Evolutionary conservation across 2,888 invertebrate species (phyloP), one percentile per base, ranked within the genome.

Genomic region (Branchellion lobata): DNA sequence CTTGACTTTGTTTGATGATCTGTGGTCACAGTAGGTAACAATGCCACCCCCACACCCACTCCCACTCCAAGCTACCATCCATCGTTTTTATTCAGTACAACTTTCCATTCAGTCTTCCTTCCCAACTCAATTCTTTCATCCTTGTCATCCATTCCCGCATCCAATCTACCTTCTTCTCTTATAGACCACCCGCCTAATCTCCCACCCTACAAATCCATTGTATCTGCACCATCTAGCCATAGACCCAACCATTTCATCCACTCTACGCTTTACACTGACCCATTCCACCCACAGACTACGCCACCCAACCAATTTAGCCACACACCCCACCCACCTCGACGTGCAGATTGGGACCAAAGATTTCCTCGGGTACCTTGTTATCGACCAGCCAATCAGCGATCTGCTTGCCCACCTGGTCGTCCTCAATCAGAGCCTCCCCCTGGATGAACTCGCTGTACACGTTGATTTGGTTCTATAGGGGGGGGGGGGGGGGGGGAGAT

Each of bases 331-430:
- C 84, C 86, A 93, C 93, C 91, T 96, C 96, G 61, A 95, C 95
- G 89, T 96, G 96, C 83, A 96, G 90, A 89, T 96, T 96, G 40
- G 96, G 96, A n/a, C 96, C 96, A 89, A 96, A 96, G 81, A 96
- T 92, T 86, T 96, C 95, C 84, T 94, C 93, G 83, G 96, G 93
- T 82, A 96, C 94, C 86, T 93, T 94, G 87, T 94, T 93, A 83
- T 91, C 91, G 0, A 94, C 92, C 29, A 96, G 89, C 96, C 96
- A 96, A 83, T 93, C 91, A 0, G 94, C 94, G 83, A 96, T 79
- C 40, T 83, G 81, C 34, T 47, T 74, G 0, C 81, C 82, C 29
- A 80, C 86, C 86, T 92, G 89, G 85, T 95, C 95, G 0, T 93
- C 93, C 85, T 95, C 94, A 0, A 93, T 91, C 0, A 94, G 91